phyloP scores from a whole-genome alignment of 2,113 vertebrate species.

The Clarias magur region DNA sequence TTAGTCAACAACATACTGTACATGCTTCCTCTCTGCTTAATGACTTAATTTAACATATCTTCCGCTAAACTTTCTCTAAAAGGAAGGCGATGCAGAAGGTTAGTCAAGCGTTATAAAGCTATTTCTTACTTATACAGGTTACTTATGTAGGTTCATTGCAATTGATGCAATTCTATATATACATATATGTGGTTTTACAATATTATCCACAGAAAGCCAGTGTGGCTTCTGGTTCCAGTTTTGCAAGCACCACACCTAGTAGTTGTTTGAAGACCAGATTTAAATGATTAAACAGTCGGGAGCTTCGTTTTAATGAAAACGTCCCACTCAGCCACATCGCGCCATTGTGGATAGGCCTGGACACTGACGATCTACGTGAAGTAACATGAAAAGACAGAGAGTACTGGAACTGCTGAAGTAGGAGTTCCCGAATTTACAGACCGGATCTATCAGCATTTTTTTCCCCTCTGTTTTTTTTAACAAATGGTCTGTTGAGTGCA shows the following conservation, averaged over 20 bases:
- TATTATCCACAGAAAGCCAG: background rate
- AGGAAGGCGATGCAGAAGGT: background rate
- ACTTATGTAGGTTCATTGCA: background rate
- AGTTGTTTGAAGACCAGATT: background rate
- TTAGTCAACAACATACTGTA: slow-evolving; percentile 6
- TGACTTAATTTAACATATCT: background rate
- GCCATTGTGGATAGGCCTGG: background rate
- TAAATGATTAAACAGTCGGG: background rate
- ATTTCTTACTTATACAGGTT: background rate
- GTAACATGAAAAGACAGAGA: background rate
- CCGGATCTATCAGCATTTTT: background rate
- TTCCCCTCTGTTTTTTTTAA: background rate
- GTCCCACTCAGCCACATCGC: background rate
- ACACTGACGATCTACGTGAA: background rate
- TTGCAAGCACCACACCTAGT: background rate
- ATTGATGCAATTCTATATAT: too few relatives aligned
- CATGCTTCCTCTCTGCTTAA: slow-evolving; percentile 14
- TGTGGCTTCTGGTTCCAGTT: background rate
- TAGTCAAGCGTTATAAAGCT: background rate
- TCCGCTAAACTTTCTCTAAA: background rate
- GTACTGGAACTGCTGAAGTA: background rate
- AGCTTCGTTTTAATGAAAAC: background rate
- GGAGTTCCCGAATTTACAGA: background rate
- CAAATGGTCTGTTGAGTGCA: background rate
- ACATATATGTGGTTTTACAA: background rate